Conservation (phyloP, 2,888 invertebrate species). For the Cephus pygmeus region DNA sequence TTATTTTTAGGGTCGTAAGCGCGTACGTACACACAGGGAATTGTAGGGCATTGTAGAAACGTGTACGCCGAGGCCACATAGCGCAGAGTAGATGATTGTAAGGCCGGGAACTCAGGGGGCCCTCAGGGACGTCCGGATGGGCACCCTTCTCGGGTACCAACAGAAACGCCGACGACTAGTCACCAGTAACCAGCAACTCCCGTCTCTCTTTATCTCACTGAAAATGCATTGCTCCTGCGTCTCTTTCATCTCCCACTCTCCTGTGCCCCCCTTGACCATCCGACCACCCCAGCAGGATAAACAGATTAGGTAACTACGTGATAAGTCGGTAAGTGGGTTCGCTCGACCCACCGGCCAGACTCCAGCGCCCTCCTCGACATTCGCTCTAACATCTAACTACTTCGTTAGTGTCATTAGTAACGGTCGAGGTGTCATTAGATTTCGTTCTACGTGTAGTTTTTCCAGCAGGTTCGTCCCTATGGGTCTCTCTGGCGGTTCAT, state of each 20-base stretch:
- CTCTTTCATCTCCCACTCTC: slow-evolving; percentile 25
- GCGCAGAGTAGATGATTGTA: slow-evolving; percentile 44
- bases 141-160: slow-evolving; percentile 45
- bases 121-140: slow-evolving; percentile 54
- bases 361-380: slow-evolving; percentile 40
- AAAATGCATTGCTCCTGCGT: background rate
- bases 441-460: slow-evolving; percentile 60
- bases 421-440: slow-evolving; percentile 66
- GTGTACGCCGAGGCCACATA: background rate
- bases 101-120: slow-evolving; percentile 33
- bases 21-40: background rate
- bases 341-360: slow-evolving; percentile 55
- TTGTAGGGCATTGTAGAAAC: background rate
- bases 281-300: slow-evolving; percentile 59
- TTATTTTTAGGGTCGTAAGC: background rate
- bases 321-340: slow-evolving; percentile 67
- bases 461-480: slow-evolving; percentile 25
- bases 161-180: background rate
- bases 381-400: slow-evolving; percentile 64
- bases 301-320: slow-evolving; percentile 67
- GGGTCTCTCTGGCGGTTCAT: background rate
- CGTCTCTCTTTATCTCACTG: background rate
- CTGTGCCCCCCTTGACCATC: slow-evolving; percentile 33
- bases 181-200: background rate
- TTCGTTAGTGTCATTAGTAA: slow-evolving; percentile 66